These are phyloP conservation scores for Alethe castanea DNA, from an alignment of 2,113 vertebrate genomes.

Conservation along the genomic window DNA sequence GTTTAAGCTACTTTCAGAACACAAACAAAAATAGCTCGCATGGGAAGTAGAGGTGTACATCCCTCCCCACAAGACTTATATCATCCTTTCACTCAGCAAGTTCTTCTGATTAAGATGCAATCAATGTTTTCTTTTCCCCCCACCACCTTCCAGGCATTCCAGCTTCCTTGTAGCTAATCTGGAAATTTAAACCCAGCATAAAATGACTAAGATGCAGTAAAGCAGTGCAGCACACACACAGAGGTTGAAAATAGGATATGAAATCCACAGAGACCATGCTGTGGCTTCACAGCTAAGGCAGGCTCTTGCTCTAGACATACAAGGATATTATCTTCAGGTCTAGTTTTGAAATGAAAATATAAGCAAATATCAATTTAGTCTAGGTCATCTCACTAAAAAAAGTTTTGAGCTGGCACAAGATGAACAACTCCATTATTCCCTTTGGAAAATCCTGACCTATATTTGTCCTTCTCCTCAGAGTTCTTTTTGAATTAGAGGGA, in stretches of 20 bases:
- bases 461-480: background rate
- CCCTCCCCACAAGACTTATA: background rate
- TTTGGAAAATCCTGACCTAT: background rate
- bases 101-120: background rate
- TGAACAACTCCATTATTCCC: background rate
- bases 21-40: background rate
- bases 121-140: fast-evolving
- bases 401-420: background rate
- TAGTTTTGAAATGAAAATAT: background rate
- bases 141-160: background rate
- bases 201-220: fast-evolving
- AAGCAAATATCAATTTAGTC: background rate
- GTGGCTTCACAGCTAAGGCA: background rate
- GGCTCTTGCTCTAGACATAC: background rate
- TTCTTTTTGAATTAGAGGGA: background rate
- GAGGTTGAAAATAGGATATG: background rate
- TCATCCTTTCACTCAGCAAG: background rate
- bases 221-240: background rate
- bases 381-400: background rate
- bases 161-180: background rate
- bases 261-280: background rate
- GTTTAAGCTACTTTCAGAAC: background rate
- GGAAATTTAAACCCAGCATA: background rate
- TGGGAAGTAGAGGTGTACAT: background rate
- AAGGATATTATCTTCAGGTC: background rate